Evolutionary conservation across 2,797 vertebrate species (phyloP).

Genomic region (Tadarida brasiliensis): DNA sequence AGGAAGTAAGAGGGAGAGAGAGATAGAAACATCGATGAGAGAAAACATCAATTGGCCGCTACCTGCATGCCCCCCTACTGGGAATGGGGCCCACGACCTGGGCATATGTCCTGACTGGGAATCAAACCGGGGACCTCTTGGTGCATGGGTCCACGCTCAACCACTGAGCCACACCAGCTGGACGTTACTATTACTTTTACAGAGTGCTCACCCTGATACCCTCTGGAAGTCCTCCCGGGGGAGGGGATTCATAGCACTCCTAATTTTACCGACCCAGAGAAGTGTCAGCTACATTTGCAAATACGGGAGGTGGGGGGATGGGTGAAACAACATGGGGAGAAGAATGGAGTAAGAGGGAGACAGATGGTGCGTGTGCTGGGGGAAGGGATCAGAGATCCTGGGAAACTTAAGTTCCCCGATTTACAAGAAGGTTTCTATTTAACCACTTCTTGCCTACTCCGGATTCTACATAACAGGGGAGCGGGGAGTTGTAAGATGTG

Average conservation of each 20-base stretch:
- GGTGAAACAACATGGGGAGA: slow-evolving; percentile 47
- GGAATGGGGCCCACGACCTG: too few relatives aligned
- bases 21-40: too few relatives aligned
- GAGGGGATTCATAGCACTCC: neutral
- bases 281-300: slow-evolving; percentile 53
- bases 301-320: neutral
- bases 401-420: slow-evolving; percentile 79
- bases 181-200: neutral
- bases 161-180: too few relatives aligned
- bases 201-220: neutral
- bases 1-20: too few relatives aligned
- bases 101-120: too few relatives aligned
- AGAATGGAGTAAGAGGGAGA: slow-evolving; percentile 61
- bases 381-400: slow-evolving; percentile 76
- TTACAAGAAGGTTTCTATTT: slow-evolving; percentile 77
- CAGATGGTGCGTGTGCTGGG: slow-evolving; percentile 76
- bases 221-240: neutral
- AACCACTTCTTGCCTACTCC: slow-evolving; percentile 74
- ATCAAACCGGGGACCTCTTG: too few relatives aligned
- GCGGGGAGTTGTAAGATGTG: neutral
- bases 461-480: neutral
- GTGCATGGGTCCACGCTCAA: too few relatives aligned
- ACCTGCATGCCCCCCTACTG: too few relatives aligned
- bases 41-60: too few relatives aligned
- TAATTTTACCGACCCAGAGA: slow-evolving; percentile 66